Conservation (phyloP, 2,797 vertebrate species). For the Acrossocheilus fasciatus region DNA sequence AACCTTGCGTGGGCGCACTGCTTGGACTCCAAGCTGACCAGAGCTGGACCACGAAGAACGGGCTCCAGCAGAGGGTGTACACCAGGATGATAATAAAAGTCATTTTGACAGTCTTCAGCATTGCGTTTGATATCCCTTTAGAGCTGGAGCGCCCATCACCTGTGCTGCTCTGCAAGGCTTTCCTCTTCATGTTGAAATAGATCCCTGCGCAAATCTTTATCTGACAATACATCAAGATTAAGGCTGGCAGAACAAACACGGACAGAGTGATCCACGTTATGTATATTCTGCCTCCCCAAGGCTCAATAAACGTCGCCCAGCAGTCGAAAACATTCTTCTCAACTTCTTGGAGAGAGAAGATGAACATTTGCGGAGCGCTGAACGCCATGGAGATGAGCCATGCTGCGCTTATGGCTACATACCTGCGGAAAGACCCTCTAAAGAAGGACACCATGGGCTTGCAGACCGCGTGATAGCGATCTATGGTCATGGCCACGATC, state of each 20-base stretch:
- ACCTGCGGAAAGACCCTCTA: slow-evolving; percentile 79
- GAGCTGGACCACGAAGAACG: slow-evolving; percentile 89
- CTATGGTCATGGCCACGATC: slow-evolving; percentile 85
- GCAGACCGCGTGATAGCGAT: slow-evolving; percentile 88
- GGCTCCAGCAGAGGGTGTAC: slow-evolving; percentile 86
- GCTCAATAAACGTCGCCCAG: slow-evolving; percentile 86
- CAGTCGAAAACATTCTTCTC: slow-evolving; percentile 83
- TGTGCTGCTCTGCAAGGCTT: slow-evolving; percentile 63
- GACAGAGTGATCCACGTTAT: slow-evolving; percentile 86
- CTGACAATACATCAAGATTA: slow-evolving; percentile 82
- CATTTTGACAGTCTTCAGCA: slow-evolving; percentile 90
- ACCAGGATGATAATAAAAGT: slow-evolving; percentile 88
- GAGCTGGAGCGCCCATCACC: slow-evolving; percentile 74
- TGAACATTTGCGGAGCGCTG: slow-evolving; percentile 88
- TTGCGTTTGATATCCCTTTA: slow-evolving; percentile 82
- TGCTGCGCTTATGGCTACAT: slow-evolving; percentile 77
- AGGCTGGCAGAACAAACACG: slow-evolving; percentile 83
- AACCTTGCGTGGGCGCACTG: slow-evolving; percentile 81
- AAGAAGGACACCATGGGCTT: slow-evolving; percentile 85
- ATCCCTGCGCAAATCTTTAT: slow-evolving; percentile 86
- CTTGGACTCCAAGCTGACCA: slow-evolving; percentile 88
- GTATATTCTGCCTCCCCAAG: slow-evolving; percentile 84
- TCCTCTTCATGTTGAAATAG: slow-evolving; percentile 85
- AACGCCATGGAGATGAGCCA: slow-evolving; percentile 84
- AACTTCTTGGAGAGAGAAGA: slow-evolving; percentile 87